Percentiles rank a stretch among this genome's conserved stretches.
Evolutionary conservation across 1,140 invertebrate species (phyloP).

Genomic region (Meloidogyne hapla): DNA sequence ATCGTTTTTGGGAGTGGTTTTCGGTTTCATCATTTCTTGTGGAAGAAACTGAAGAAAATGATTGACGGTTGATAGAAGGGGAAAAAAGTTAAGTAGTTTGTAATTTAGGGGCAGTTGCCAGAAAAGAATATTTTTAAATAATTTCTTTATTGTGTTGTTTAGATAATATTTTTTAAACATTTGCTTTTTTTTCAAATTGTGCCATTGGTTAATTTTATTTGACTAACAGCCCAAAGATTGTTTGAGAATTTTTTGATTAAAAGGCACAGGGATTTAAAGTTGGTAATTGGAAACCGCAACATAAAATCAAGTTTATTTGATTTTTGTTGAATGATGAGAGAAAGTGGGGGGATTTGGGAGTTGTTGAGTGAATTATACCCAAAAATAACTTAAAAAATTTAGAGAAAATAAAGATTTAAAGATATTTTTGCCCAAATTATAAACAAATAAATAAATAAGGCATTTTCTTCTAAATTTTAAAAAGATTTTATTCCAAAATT

Average conservation of each 20-base stretch:
- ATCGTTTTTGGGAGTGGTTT: background rate
- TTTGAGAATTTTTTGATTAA: background rate
- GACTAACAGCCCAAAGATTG: background rate
- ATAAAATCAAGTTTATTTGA: background rate
- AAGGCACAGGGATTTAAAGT: background rate
- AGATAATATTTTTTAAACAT: background rate
- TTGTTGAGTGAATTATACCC: too few species aligned
- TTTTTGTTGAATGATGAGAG: background rate
- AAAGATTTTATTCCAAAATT: conserved; percentile 1
- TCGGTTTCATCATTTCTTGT: background rate
- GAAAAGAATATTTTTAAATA: background rate
- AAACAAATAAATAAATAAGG: too few species aligned
- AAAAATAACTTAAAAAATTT: background rate
- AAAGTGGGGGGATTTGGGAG: too few species aligned
- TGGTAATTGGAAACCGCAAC: background rate
- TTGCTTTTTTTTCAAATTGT: background rate
- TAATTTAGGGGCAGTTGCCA: background rate
- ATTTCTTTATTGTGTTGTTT: too few species aligned
- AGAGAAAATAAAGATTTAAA: background rate
- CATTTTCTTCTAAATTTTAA: too few species aligned
- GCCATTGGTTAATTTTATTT: background rate
- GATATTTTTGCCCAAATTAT: background rate
- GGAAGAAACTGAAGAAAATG: background rate
- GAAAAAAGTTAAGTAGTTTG: background rate
- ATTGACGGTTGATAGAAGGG: background rate